Conservation (phyloP, 64 coral and sea anemone genomes). For the Pachyseris speciosa region DNA sequence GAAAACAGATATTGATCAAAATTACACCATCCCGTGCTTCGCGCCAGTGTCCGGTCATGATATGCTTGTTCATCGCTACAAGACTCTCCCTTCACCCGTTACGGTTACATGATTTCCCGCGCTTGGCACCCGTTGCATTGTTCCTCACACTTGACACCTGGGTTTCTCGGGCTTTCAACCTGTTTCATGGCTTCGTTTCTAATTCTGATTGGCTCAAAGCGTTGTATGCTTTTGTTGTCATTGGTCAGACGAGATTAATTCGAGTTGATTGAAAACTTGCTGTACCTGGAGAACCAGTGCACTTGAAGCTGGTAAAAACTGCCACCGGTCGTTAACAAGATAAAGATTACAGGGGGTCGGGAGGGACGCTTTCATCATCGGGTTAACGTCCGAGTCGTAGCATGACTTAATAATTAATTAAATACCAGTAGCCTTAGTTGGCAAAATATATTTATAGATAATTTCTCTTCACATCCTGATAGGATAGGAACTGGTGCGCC, state of each 20-base stretch:
- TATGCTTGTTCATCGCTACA: background rate
- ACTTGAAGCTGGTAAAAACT: background rate
- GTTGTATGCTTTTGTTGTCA: background rate
- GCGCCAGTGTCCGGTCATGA: background rate
- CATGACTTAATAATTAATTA: background rate
- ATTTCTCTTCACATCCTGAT: too few species aligned
- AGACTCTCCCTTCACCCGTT: background rate
- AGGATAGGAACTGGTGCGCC: too few species aligned
- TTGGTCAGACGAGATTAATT: background rate
- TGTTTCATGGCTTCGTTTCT: background rate
- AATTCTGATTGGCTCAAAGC: background rate
- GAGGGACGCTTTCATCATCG: background rate
- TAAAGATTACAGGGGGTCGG: background rate
- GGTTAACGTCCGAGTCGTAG: too few species aligned
- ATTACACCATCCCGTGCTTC: background rate
- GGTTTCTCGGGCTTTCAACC: background rate
- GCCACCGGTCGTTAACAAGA: background rate
- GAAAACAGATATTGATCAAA: too few species aligned
- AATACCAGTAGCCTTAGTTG: too few species aligned
- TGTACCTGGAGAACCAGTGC: background rate
- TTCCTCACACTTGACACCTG: background rate
- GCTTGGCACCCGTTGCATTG: background rate
- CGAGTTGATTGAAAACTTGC: background rate
- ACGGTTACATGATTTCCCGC: background rate
- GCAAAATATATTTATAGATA: too few species aligned